Base-by-base conservation (phyloP, 2,888 invertebrate species). In the Xestia c-nigrum region DNA sequence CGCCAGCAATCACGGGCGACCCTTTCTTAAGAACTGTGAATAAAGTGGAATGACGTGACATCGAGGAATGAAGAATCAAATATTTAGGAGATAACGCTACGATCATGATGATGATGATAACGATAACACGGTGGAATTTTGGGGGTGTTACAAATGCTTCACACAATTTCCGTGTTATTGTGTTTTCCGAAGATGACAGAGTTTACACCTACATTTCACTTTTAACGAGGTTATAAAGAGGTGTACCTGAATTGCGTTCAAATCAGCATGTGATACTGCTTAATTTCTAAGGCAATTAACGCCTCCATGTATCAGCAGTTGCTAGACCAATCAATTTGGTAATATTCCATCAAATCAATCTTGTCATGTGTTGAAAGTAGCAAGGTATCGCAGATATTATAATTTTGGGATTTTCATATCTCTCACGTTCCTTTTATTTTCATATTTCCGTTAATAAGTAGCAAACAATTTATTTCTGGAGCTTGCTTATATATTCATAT, bases 1-100 rank as follows among this genome's bases (percentile, higher is more conserved):
- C 43, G 31, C 67, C n/a, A 10, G 64, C 59, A 69, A 77, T 81
- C 40, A 78, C 63, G n/a, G n/a, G 38, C 38, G 38, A 78, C 78
- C 69, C 59, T 77, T 80, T 77, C 52, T 69, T 65, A 43, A 69
- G 38, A 52, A 47, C 47, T 70, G 46, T 77, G 61, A 69, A 63
- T 57, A 43, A 61, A 72, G 31, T 68, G 31, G 46, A 55, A 55
- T 55, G 47, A 83, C 21, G 66, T 21, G 31, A 52, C n/a, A 46
- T 38, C 5, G 43, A 16, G 21, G 57, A 78, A 57, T 66, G 14
- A 31, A 43, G 70, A 59, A 65, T 40, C 14, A 75, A 81, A 76
- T 76, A 64, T 61, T 81, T 38, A 61, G 61, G 46, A 66, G 14
- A 67, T 14, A 66, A 47, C 31, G 31, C 31, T 31, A 31, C 31